Evolutionary conservation across 2,888 invertebrate species (phyloP).

Genomic region (Parelbella ahira): DNA sequence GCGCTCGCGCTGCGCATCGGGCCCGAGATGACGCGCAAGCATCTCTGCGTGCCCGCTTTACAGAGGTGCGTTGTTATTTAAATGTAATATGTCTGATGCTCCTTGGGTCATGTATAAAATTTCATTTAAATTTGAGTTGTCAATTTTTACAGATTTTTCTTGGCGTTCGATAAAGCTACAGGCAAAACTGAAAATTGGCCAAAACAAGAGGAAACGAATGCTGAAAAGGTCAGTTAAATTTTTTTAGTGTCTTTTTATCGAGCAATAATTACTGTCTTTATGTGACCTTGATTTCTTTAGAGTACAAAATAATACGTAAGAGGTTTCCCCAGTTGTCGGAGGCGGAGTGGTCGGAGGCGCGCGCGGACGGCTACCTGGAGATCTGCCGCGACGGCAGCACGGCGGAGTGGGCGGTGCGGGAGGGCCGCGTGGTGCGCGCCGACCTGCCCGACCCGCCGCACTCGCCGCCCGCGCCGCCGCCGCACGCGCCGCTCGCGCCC

Average conservation of each 20-base stretch:
- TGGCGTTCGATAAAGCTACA: constrained; percentile 89
- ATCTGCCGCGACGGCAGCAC: constrained; percentile 81
- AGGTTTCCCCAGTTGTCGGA: constrained; percentile 31
- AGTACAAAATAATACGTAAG: no score
- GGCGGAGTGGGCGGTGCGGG: constrained; percentile 81
- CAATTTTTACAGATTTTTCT: constrained; percentile 86
- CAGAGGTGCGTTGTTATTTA: no score
- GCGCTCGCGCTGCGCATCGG: constrained; percentile 89
- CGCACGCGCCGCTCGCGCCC: constrained; percentile 34
- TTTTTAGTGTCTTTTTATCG: no score
- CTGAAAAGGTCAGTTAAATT: constrained; percentile 60
- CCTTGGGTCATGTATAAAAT: no score
- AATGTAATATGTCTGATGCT: no score
- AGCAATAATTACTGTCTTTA: no score
- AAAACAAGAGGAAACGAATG: constrained; percentile 62
- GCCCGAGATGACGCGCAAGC: constrained; percentile 87
- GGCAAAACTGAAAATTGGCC: constrained; percentile 74
- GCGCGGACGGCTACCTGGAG: constrained; percentile 73
- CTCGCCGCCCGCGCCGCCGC: constrained; percentile 77
- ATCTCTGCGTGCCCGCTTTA: constrained; percentile 85
- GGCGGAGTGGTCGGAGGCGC: constrained; percentile 42
- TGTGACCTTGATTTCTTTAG: no score
- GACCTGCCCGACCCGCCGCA: constrained; percentile 82
- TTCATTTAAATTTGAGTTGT: no score
- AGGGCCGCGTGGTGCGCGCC: constrained; percentile 72